Base-by-base conservation (phyloP, 2,888 invertebrate genomes). In the Spodoptera littoralis region DNA sequence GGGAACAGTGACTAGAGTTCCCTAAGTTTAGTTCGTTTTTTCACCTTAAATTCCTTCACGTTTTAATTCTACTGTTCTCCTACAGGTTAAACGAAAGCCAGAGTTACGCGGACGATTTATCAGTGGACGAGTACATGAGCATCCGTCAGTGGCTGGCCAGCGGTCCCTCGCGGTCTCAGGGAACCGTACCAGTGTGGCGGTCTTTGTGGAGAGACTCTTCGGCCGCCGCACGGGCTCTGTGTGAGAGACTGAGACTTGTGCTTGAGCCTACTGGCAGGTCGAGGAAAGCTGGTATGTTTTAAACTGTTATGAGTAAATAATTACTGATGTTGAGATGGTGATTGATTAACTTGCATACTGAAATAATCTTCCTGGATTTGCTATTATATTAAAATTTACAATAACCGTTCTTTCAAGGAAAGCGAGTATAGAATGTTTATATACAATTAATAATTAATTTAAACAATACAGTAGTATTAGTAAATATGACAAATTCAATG, bases 241-340 rank as follows among this genome's bases (percentile, higher is more conserved):
- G 99, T 76, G 99, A 99, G 88, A 97, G 99, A 80, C 95, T 99
- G 66, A 95, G 99, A 50, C 95, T 99, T 0, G 98, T 99, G 49
- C 91, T 99, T 45, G 99, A 99, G 88, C 99, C 99, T 0, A 99
- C 99, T 0, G 97, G 98, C 81, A 97, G 99, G 0, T 97, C 99
- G 0, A 96, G 98, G 71, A 95, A 99, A 42, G 98, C 95, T 18
- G 95, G 95, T 95, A 36, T 75, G 84, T 77, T 11, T 27, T n/a
- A n/a, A n/a, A n/a, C n/a, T n/a, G n/a, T n/a, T n/a, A n/a, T n/a
- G n/a, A n/a, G n/a, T n/a, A n/a, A n/a, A n/a, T n/a, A n/a, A n/a
- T n/a, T n/a, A n/a, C n/a, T n/a, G n/a, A n/a, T n/a, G n/a, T n/a
- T n/a, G n/a, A n/a, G n/a, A n/a, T n/a, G n/a, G n/a, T n/a, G n/a